Base-by-base conservation (phyloP, 2,797 vertebrate species). In the Neopelma chrysocephalum region DNA sequence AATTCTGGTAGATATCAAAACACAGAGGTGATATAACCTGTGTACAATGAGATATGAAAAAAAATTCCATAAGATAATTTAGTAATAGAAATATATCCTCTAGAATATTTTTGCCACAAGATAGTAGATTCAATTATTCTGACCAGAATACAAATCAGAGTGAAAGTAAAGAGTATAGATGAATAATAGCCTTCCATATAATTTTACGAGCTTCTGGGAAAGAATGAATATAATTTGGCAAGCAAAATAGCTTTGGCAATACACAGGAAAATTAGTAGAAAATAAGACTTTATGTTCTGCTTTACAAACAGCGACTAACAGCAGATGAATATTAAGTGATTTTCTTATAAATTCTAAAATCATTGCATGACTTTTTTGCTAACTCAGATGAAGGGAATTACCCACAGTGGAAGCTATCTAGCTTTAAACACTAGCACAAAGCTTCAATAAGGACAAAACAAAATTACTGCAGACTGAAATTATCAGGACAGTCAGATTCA, bases 191-290 rank as follows among this genome's bases (percentile, higher is more conserved):
- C 21, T 14, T 83, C 42, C 20, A 20, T 90, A 82, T n/a, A 11
- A 92, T 94, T 82, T 96, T 92, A 87, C 3, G 15, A 29, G 23
- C 61, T 82, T 94, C 75, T 94, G 54, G 27, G 64, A 93, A 78
- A 87, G 26, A 95, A 84, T 65, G 6, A 92, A 93, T 80, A 84
- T 57, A 70, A 92, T 72, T 73, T 90, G 53, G 9, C 27, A 93
- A 62, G 85, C 10, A 61, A 96, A 95, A 96, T 60, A 81, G 47
- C 54, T 89, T 83, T 80, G 38, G 47, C 50, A 93, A 87, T 86
- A 87, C 66, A 81, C 38, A 65, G 45, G 26, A 82, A 95, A 94
- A 94, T 65, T 5, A 87, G 43, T 20, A 90, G 71, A 92, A 95
- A 97, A 93, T 90, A 56, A 48, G 36, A 79, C 68, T 82, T 70